These are phyloP conservation scores for Netelia inedita DNA, from an alignment of 2,888 invertebrate genomes.

Conservation along the genomic window DNA sequence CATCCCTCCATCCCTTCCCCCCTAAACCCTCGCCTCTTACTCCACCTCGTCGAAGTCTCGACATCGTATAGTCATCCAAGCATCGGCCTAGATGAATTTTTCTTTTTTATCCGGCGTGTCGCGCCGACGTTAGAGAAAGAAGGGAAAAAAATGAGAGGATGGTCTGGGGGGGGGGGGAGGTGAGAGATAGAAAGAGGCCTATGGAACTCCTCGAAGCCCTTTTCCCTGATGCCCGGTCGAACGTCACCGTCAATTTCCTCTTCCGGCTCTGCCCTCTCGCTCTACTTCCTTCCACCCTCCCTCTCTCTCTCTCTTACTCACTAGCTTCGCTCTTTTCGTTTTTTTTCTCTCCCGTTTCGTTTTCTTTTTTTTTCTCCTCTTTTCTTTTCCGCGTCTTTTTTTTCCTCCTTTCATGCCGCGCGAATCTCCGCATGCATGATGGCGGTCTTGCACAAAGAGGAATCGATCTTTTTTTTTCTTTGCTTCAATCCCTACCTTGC, in stretches of 20 bases:
- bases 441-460: conserved; percentile 43
- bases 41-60: conserved; percentile 26
- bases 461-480: conserved; percentile 45
- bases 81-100: conserved; percentile 64
- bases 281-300: conserved; percentile 48
- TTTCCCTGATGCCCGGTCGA: conserved; percentile 56
- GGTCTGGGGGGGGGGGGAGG: too few species aligned
- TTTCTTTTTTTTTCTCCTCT: neutral
- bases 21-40: neutral
- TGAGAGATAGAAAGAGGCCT: conserved; percentile 13
- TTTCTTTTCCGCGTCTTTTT: conserved; percentile 12
- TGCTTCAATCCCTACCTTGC: conserved; percentile 4
- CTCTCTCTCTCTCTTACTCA: conserved; percentile 14
- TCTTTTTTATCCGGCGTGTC: conserved; percentile 47
- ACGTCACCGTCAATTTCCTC: conserved; percentile 69
- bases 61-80: conserved; percentile 33
- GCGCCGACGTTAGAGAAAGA: conserved; percentile 37
- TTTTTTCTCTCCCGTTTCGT: neutral
- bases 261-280: conserved; percentile 58
- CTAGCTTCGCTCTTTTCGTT: neutral
- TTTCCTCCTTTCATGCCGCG: conserved; percentile 21
- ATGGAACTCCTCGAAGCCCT: conserved; percentile 18
- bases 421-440: conserved; percentile 5
- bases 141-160: too few species aligned
- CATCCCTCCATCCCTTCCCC: conserved; percentile 40